Evolutionary conservation across 2,888 invertebrate genomes (phyloP), one percentile per base, ranked within the genome.

Genomic region (Amiota minor): DNA sequence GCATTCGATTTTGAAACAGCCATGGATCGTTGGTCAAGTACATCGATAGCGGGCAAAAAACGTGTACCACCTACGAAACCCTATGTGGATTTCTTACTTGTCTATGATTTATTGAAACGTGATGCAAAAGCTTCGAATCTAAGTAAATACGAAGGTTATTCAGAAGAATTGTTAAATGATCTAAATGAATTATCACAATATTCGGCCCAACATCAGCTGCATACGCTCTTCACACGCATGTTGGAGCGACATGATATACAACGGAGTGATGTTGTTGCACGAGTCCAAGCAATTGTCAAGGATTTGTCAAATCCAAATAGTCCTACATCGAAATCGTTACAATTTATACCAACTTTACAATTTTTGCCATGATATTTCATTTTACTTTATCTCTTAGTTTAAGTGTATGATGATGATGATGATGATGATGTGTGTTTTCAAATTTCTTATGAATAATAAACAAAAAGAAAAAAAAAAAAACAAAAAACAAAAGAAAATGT

Each of bases 81-180:
- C 1, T 90, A 90, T 78, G 89, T 90, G 1, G 89, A 90, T 65
- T 89, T 90, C 71, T 77, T 90, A 53, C 83, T 90, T 67, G 84
- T 90, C 23, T 90, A 90, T 70, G 90, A 90, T 81, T 81, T 90
- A 35, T 82, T 90, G 1, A 90, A 90, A 74, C 87, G 90, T 2
- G 90, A 90, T 75, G 90, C 90, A 0, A 90, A 90, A 73, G 86
- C 88, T 0, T 83, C 86, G 3, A 89, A 88, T 80, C 77, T 90
- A 0, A 89, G 86, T 77, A 88, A 88, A 83, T 90, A 89, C 73
- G 88, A 88, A 77, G 90, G 90, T 0, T 90, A 89, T 72, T 85
- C 88, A 0, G 83, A 87, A 20, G 85, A 87, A 68, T 76, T 90
- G 74, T 70, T 90, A 50, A 75, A 81, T 50, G 86, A 89, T 20